phyloP scores from a whole-genome alignment of 2,113 vertebrate species.

The Phyllostomus hastatus region DNA sequence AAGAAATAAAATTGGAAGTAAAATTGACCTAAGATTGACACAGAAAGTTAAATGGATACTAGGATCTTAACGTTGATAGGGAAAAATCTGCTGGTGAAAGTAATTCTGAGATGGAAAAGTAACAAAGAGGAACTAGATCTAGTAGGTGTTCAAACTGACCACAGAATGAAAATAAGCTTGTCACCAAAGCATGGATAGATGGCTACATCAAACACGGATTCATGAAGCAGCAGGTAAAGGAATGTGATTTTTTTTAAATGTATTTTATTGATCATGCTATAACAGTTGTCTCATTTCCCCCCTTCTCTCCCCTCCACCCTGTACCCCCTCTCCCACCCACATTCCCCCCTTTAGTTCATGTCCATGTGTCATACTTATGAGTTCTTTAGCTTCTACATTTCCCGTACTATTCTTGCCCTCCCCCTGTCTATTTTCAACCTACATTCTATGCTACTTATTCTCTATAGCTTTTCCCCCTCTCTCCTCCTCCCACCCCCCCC shows the following conservation, averaged over 20 bases:
- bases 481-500: too few relatives aligned
- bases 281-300: too few relatives aligned
- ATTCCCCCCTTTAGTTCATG: too few relatives aligned
- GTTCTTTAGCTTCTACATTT: too few relatives aligned
- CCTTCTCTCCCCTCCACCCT: too few relatives aligned
- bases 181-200: neutral
- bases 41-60: neutral
- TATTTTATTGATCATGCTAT: too few relatives aligned
- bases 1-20: slow-evolving; percentile 12
- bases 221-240: neutral
- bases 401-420: too few relatives aligned
- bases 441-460: too few relatives aligned
- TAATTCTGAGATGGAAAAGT: neutral
- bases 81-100: neutral
- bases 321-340: too few relatives aligned
- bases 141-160: neutral
- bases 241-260: neutral
- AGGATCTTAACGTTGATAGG: neutral
- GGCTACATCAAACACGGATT: neutral
- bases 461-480: too few relatives aligned
- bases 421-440: too few relatives aligned
- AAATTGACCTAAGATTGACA: neutral
- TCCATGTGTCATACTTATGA: too few relatives aligned
- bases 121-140: neutral
- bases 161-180: neutral